Conservation (phyloP, 1,140 invertebrate species). For the Agrypnia vestita region DNA sequence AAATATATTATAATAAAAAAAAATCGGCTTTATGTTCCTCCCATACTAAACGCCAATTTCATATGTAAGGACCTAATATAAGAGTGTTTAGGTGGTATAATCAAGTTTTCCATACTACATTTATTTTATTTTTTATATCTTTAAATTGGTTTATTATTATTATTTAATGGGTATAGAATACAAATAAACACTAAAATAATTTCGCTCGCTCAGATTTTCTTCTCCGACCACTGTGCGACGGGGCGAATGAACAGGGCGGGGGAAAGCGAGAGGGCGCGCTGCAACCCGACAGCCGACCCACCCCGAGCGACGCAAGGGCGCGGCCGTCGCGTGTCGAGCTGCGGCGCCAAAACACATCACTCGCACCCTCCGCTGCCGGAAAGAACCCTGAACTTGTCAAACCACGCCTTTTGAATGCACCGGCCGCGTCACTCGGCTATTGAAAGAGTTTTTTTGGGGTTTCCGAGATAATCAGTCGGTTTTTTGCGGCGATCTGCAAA, state of each 20-base stretch:
- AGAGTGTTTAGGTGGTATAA: too few species aligned
- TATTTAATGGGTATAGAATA: too few species aligned
- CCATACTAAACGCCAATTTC: too few species aligned
- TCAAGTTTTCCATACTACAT: too few species aligned
- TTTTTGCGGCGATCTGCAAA: neutral
- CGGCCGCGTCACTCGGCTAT: neutral
- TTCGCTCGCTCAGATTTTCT: too few species aligned
- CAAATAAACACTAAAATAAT: too few species aligned
- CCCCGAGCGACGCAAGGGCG: constrained; percentile 51
- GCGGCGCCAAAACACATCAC: constrained; percentile 32
- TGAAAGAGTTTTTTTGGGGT: neutral
- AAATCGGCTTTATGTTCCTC: too few species aligned
- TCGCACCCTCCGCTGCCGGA: neutral
- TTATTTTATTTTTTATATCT: too few species aligned
- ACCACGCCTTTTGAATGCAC: constrained; percentile 28
- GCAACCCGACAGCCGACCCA: neutral
- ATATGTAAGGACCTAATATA: too few species aligned
- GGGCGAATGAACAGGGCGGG: neutral
- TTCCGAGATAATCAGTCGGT: constrained; percentile 3
- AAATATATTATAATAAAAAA: too few species aligned
- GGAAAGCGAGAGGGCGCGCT: neutral
- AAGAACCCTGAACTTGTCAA: constrained; percentile 1
- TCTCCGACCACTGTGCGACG: too few species aligned
- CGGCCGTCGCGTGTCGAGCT: constrained; percentile 48
- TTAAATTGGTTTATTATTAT: too few species aligned